Evolutionary conservation across 2,797 vertebrate species (phyloP).

Genomic region (Antrozous pallidus): DNA sequence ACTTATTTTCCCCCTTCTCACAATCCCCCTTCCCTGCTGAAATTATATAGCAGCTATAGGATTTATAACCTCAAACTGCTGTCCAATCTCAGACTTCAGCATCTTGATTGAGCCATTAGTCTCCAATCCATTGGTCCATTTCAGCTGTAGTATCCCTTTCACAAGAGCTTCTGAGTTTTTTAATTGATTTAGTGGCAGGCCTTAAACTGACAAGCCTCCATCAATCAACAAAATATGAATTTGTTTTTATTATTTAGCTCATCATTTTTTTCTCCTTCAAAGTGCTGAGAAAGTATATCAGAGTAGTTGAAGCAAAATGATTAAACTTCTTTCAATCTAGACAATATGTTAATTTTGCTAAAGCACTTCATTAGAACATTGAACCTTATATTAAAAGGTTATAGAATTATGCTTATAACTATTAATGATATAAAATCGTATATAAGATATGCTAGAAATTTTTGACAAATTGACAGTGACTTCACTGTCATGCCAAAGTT

Average conservation of each 20-base stretch:
- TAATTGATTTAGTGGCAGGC: not conserved
- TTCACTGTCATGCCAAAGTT: conserved; percentile 20
- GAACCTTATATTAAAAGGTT: not conserved
- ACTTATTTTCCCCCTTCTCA: not conserved
- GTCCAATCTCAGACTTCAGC: not conserved
- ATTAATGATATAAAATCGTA: not conserved
- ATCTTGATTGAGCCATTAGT: not conserved
- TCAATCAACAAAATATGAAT: not conserved
- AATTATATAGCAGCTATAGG: not conserved
- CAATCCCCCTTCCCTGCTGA: not conserved
- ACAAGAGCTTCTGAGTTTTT: not conserved
- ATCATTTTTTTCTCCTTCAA: conserved; percentile 7
- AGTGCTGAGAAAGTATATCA: conserved; percentile 34
- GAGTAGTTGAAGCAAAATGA: not conserved
- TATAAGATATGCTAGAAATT: not conserved
- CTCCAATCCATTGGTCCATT: not conserved
- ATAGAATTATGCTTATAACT: not conserved
- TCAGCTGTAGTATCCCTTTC: not conserved
- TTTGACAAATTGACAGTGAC: conserved; percentile 20
- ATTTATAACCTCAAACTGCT: not conserved
- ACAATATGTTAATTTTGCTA: conserved; percentile 19
- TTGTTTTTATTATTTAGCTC: conserved; percentile 18
- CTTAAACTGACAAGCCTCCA: not conserved
- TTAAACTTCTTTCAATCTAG: not conserved
- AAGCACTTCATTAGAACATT: conserved; percentile 27